Percentiles rank a stretch among this genome's conserved stretches.
These are phyloP conservation scores for Enteromius unitaeniatus DNA, from an alignment of 2,797 vertebrate species.

Conservation along the genomic window DNA sequence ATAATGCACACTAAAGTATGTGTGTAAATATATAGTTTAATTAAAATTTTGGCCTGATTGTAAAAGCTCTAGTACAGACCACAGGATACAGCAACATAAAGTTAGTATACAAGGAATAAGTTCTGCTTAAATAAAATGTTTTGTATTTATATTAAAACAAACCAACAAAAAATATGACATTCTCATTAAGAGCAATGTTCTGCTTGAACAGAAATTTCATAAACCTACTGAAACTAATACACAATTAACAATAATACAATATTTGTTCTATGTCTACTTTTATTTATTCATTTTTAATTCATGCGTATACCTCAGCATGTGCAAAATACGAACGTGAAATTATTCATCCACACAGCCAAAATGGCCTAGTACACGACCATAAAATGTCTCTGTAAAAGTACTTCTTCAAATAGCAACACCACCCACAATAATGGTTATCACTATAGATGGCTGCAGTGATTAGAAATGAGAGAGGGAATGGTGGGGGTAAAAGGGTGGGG, in stretches of 20 bases:
- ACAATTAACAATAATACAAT: neutral
- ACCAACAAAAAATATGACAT: neutral
- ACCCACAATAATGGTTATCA: constrained; percentile 21
- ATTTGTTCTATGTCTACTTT: neutral
- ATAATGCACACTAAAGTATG: neutral
- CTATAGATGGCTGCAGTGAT: constrained; percentile 36
- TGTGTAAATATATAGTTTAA: neutral
- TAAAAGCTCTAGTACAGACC: neutral
- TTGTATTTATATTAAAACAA: neutral
- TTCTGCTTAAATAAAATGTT: neutral
- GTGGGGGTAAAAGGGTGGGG: neutral
- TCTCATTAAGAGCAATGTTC: neutral
- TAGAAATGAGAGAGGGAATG: constrained; percentile 13
- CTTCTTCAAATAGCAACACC: constrained; percentile 40
- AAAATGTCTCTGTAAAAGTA: constrained; percentile 17
- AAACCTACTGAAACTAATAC: neutral
- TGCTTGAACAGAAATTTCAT: neutral
- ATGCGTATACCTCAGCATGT: neutral
- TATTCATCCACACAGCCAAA: neutral
- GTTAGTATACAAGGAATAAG: neutral
- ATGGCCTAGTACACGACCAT: neutral
- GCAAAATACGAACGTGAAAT: neutral
- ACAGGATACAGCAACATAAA: neutral
- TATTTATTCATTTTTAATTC: neutral
- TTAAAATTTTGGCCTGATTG: neutral